phyloP scores from a whole-genome alignment of 2,797 vertebrate genomes.

The Pseudocheirus occidentalis region DNA sequence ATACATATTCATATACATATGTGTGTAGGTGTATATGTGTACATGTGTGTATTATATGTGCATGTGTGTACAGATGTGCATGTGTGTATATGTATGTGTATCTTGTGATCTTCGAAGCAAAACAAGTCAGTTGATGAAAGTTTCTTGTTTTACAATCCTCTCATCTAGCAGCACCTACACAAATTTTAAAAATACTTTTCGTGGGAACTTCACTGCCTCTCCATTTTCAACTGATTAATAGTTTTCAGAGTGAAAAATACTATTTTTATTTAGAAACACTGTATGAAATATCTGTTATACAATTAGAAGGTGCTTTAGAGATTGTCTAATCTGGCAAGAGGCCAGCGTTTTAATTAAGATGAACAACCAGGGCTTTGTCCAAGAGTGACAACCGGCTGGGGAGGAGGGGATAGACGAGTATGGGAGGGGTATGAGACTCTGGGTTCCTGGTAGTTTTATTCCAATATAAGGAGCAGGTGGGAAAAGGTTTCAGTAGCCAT shows the following conservation, averaged over 20 bases:
- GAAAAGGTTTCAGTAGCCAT: background rate
- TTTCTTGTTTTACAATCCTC: background rate
- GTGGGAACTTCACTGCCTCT: background rate
- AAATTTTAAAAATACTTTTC: background rate
- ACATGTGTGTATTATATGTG: too few species aligned
- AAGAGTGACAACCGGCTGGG: background rate
- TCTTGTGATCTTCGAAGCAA: background rate
- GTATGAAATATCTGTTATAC: background rate
- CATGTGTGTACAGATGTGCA: too few species aligned
- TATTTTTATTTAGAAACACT: background rate
- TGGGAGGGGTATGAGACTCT: background rate
- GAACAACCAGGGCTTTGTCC: background rate
- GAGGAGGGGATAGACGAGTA: background rate
- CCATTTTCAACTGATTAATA: background rate
- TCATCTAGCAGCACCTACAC: background rate
- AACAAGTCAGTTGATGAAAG: background rate
- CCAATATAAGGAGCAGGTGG: background rate
- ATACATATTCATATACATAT: too few species aligned
- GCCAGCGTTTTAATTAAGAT: background rate
- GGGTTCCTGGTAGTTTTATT: background rate
- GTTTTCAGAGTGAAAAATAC: background rate
- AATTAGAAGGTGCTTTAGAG: background rate
- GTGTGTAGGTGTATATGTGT: too few species aligned
- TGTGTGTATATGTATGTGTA: too few species aligned
- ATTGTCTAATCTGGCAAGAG: background rate